Evolutionary conservation across 2,888 invertebrate species (phyloP).

Genomic region (Eledona agricola): DNA sequence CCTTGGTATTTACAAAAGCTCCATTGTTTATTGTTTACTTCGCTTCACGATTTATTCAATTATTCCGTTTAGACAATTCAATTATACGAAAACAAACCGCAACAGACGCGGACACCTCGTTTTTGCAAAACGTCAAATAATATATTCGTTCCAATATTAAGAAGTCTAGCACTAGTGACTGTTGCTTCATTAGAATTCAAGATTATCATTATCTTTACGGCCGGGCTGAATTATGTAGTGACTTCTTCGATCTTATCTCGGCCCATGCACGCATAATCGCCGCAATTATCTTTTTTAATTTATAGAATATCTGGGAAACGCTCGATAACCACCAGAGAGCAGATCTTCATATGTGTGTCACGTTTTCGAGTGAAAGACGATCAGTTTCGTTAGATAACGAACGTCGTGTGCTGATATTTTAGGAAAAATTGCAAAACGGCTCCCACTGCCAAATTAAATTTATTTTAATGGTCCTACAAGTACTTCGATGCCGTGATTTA

Average conservation of each 20-base stretch:
- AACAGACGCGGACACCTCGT: too few relatives aligned
- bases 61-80: conserved; percentile 19
- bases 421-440: conserved; percentile 15
- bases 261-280: conserved; percentile 1
- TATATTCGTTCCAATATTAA: conserved; percentile 25
- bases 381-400: conserved; percentile 16
- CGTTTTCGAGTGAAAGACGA: conserved; percentile 16
- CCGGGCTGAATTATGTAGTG: conserved; percentile 9
- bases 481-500: conserved; percentile 36
- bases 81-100: conserved; percentile 18
- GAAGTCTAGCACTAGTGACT: conserved; percentile 10
- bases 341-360: neutral
- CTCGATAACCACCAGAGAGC: neutral
- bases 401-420: conserved; percentile 7
- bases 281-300: conserved; percentile 15
- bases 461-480: conserved; percentile 11
- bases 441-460: conserved; percentile 18
- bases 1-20: conserved; percentile 35
- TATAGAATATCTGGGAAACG: conserved; percentile 13
- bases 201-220: conserved; percentile 25
- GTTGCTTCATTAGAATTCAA: conserved; percentile 24
- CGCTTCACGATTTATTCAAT: conserved; percentile 8
- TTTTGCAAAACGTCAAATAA: too few relatives aligned
- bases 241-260: conserved; percentile 10
- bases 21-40: conserved; percentile 34